These are phyloP conservation scores for Epicauta chinensis DNA, from an alignment of 1,140 invertebrate species.

Conservation along the genomic window DNA sequence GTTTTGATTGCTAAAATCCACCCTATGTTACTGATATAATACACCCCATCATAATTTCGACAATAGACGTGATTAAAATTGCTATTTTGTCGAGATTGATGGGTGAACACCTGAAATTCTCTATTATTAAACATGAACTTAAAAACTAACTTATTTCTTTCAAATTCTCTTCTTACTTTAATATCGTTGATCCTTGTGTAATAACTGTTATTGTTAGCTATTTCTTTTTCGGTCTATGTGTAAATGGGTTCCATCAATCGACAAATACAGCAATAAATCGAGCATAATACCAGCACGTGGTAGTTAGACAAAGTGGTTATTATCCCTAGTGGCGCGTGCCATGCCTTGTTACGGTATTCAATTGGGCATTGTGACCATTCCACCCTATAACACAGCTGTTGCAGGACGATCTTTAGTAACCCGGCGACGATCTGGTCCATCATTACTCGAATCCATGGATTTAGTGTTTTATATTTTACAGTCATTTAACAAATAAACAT, in stretches of 20 bases:
- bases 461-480: slow-evolving; percentile 1
- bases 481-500: slow-evolving; percentile 6
- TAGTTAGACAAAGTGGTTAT: slow-evolving; percentile 17
- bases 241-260: slow-evolving; percentile 7
- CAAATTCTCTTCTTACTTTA: too few relatives aligned
- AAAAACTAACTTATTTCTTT: neutral
- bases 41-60: too few relatives aligned
- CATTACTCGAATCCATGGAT: slow-evolving; percentile 5
- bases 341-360: slow-evolving; percentile 14
- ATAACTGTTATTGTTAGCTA: too few relatives aligned
- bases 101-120: neutral
- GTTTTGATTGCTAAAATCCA: too few relatives aligned
- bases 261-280: slow-evolving; percentile 14
- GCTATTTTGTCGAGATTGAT: neutral
- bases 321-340: slow-evolving; percentile 16
- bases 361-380: slow-evolving; percentile 12
- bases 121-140: neutral
- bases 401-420: slow-evolving; percentile 10
- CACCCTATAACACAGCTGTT: slow-evolving; percentile 14
- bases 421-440: slow-evolving; percentile 4
- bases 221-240: too few relatives aligned
- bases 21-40: too few relatives aligned
- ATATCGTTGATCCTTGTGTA: too few relatives aligned
- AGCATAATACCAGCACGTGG: slow-evolving; percentile 13
- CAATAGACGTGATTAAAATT: too few relatives aligned